Evolutionary conservation across 1,140 invertebrate species (phyloP).

Genomic region (Diuraphis noxia): DNA sequence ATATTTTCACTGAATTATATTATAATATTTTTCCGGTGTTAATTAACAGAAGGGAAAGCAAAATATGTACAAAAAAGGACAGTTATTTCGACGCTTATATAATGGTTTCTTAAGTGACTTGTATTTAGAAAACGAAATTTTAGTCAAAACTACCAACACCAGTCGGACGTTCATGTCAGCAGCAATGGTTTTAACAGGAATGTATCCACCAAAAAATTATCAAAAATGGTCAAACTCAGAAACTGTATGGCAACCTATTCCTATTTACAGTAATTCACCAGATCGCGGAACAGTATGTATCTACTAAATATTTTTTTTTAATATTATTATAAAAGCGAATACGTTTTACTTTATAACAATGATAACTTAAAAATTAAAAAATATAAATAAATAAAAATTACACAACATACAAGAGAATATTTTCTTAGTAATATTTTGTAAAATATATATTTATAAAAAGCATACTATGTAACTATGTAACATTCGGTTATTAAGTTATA

Average conservation of each 20-base stretch:
- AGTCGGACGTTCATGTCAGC: constrained; percentile 43
- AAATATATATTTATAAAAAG: no score
- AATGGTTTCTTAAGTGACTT: constrained; percentile 39
- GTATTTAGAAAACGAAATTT: constrained; percentile 32
- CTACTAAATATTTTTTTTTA: no score
- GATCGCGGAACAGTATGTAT: constrained; percentile 14
- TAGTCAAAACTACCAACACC: constrained; percentile 24
- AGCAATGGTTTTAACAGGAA: constrained; percentile 42
- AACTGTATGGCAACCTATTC: constrained; percentile 50
- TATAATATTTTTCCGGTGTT: not conserved
- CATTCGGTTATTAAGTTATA: no score
- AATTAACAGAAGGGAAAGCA: constrained; percentile 44
- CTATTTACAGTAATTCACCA: constrained; percentile 43
- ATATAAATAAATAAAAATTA: no score
- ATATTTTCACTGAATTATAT: not conserved
- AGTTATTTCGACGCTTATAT: constrained; percentile 42
- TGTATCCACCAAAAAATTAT: constrained; percentile 48
- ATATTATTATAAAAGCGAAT: no score
- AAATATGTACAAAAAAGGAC: constrained; percentile 52
- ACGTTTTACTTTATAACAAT: no score
- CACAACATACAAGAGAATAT: no score
- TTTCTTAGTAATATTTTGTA: no score
- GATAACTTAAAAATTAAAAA: no score
- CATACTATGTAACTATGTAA: no score
- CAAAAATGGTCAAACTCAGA: constrained; percentile 38